phyloP scores from a whole-genome alignment of 2,888 invertebrate species.

The Amblyjoppa fuscipennis region DNA sequence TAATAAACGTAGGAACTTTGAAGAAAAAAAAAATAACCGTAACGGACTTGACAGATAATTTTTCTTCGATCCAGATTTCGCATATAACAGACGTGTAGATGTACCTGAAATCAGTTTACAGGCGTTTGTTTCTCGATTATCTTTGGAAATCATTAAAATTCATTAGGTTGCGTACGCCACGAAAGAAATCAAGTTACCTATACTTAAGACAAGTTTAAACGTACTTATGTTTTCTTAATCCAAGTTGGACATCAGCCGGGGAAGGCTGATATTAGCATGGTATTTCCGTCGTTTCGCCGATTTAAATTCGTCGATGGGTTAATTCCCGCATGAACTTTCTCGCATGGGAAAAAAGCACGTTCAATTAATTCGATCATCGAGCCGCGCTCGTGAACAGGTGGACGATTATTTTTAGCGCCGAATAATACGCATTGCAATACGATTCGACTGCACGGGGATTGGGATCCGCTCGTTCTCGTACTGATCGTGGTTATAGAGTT shows the following conservation, averaged over 20 bases:
- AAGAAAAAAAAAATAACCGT: too few species aligned
- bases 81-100: too few species aligned
- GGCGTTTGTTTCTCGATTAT: too few species aligned
- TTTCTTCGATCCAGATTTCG: too few species aligned
- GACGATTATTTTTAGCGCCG: neutral
- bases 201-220: neutral
- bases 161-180: too few species aligned
- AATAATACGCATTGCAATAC: neutral
- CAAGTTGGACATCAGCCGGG: neutral
- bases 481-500: neutral
- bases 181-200: too few species aligned
- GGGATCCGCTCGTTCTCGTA: neutral
- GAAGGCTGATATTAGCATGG: neutral
- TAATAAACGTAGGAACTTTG: too few species aligned
- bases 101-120: too few species aligned
- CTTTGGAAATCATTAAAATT: too few species aligned
- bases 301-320: neutral
- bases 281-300: neutral
- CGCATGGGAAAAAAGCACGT: neutral
- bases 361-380: neutral
- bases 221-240: neutral
- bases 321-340: neutral
- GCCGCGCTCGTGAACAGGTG: neutral
- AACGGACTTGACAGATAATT: too few species aligned
- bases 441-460: neutral